These are phyloP conservation scores for Lasioglossum pauxillum DNA, from an alignment of 2,888 invertebrate genomes.

Conservation along the genomic window DNA sequence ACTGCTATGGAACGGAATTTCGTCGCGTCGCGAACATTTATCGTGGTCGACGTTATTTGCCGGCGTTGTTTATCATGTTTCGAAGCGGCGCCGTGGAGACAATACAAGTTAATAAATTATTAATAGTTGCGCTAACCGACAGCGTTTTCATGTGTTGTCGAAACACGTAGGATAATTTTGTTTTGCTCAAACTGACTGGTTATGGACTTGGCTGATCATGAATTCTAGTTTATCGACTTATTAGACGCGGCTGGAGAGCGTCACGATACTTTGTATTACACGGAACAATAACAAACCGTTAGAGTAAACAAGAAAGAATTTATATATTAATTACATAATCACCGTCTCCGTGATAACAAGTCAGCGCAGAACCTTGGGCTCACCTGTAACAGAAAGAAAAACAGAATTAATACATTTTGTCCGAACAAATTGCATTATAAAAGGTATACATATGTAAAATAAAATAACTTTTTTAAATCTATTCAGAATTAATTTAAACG, in stretches of 20 bases:
- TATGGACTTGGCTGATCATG: too few relatives aligned
- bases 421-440: too few relatives aligned
- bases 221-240: too few relatives aligned
- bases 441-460: too few relatives aligned
- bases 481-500: too few relatives aligned
- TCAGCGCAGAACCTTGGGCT: not conserved
- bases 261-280: too few relatives aligned
- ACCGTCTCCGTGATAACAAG: not conserved
- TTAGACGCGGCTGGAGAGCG: too few relatives aligned
- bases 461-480: too few relatives aligned
- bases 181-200: not conserved
- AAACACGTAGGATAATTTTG: not conserved
- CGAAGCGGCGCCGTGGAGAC: not conserved
- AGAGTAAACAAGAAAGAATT: not conserved
- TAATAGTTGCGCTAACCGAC: not conserved
- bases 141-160: not conserved
- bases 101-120: not conserved
- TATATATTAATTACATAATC: not conserved
- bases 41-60: not conserved
- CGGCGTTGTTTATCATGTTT: not conserved
- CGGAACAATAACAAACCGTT: not conserved
- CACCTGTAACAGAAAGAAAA: not conserved
- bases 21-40: slow-evolving; percentile 12
- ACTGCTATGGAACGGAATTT: not conserved
- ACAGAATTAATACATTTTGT: not conserved